Conservation (phyloP, 2,113 vertebrate genomes). For the Columba livia region DNA sequence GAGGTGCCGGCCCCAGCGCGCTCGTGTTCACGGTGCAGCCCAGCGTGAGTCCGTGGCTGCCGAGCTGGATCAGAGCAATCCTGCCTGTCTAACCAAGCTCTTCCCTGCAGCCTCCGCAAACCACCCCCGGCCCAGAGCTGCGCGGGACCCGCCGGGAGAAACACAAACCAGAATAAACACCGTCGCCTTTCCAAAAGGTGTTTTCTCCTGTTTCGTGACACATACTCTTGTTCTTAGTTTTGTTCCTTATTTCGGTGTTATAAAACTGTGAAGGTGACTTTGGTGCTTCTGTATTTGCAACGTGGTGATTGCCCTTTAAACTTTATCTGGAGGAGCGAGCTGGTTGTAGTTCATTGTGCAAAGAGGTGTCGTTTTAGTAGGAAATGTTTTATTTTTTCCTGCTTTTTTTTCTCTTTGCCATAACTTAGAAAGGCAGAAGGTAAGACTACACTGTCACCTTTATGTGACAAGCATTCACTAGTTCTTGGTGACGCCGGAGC, state of each 20-base stretch:
- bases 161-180: background rate
- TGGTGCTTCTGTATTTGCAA: background rate
- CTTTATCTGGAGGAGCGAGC: rapidly evolving
- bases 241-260: background rate
- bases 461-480: background rate
- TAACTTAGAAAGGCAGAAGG: background rate
- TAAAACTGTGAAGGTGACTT: background rate
- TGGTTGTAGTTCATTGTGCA: background rate
- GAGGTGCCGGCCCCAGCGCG: background rate
- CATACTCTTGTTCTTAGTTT: background rate
- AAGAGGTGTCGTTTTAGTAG: background rate
- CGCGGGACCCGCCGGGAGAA: background rate
- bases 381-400: background rate
- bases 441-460: background rate
- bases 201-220: background rate
- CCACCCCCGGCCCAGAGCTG: too few species aligned
- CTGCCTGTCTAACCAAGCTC: too few species aligned
- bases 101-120: too few species aligned
- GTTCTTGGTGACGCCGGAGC: background rate
- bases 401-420: background rate
- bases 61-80: too few species aligned
- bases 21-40: background rate
- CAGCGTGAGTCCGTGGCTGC: too few species aligned
- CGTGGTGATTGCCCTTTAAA: background rate
- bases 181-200: background rate